Percentiles rank a stretch among this genome's conserved stretches.
phyloP scores from a whole-genome alignment of 2,113 vertebrate genomes.

The Mesembrinibis cayennensis region DNA sequence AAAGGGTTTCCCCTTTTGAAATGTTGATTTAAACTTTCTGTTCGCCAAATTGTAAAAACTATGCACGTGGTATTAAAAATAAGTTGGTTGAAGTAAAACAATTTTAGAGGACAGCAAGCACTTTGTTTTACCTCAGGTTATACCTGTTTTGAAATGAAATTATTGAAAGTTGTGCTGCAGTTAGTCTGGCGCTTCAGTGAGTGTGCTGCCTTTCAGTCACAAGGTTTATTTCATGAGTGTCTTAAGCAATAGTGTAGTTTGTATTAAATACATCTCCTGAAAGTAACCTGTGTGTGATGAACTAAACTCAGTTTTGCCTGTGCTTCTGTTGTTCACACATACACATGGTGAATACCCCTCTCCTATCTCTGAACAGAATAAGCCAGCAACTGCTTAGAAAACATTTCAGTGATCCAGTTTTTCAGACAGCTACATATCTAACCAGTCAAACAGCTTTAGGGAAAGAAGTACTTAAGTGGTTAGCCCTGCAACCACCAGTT shows the following conservation, averaged over 20 bases:
- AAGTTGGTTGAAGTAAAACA: background rate
- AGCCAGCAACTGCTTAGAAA: background rate
- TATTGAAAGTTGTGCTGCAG: background rate
- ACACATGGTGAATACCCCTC: background rate
- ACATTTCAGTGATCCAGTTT: background rate
- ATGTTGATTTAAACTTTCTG: background rate
- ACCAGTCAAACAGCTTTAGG: background rate
- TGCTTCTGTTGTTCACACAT: background rate
- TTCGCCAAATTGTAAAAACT: background rate
- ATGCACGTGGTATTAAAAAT: background rate
- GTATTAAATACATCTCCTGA: background rate
- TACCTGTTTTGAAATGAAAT: background rate
- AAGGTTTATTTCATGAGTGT: background rate
- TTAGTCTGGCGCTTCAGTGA: background rate
- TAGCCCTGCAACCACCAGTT: background rate
- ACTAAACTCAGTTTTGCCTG: background rate
- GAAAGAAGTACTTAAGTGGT: background rate
- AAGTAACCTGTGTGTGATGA: background rate
- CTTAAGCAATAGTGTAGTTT: background rate
- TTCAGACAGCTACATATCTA: background rate
- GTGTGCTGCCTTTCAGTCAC: background rate
- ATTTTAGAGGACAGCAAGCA: background rate
- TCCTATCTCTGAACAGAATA: background rate
- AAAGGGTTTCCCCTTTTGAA: background rate
- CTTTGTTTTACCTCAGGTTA: background rate